Evolutionary conservation across 23 tunicate genomes (phyloP), one percentile per base, ranked within the genome.

Genomic region (Corella eumyota): DNA sequence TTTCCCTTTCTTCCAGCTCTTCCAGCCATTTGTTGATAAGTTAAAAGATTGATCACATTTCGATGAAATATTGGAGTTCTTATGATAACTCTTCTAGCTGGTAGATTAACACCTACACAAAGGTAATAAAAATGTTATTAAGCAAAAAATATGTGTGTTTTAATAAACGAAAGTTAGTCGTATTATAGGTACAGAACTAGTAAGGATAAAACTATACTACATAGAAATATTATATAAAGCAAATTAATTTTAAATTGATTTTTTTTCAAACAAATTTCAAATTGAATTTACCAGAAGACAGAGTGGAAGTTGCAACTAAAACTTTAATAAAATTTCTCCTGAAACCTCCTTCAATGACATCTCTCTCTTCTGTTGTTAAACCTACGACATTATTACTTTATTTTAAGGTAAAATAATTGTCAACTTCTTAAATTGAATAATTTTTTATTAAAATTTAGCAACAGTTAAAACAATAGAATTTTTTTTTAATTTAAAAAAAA

Each of bases 1-100:
- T 65, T 65, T 36, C 99, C 99, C 58, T 93, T 93, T 55, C 99
- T 74, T 52, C 99, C 99, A 9, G 99, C 99, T 56, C 99, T 38
- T 17, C 99, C 99, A 6, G 90, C 64, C 99, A 93, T 93, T 61
- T 93, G 99, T 21, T 76, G 79, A 56, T 77, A 93, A 11, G 67
- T 63, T 17, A 81, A 50, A 19, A 76, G 74, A 56, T 70, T 76
- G 2, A 81, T 59, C 26, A 61, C 13, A 21, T 72, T 65, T 60
- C 79, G 61, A 32, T 80, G 65, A 60, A 93, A 93, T n/a, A 30
- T 73, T 3, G 99, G 99, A 27, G 95, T 78, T 7, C 99, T 78
- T n/a, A 93, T 85, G 20, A 93, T 93, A 3, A 93, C 99, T 49
- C 93, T 49, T 49, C 95, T 47, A 15, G 99, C 99, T 2, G 99